A percentile compares a stretch with the other conserved stretches of the same genome.
These are phyloP conservation scores for Nannoperca australis DNA, from an alignment of 2,797 vertebrate genomes.

Conservation along the genomic window DNA sequence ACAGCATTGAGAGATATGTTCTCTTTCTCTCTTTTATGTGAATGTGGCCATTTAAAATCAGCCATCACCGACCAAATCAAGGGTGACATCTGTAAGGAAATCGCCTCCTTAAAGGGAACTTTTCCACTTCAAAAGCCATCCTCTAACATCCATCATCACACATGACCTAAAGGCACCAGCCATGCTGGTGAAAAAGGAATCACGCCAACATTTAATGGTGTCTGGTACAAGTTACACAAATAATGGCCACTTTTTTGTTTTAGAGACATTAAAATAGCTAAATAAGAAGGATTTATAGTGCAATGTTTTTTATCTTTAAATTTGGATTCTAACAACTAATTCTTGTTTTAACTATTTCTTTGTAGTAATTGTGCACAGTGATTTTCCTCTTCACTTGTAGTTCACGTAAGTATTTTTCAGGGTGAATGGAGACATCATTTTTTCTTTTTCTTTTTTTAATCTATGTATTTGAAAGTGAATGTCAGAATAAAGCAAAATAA, in stretches of 20 bases:
- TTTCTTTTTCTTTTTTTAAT: too few relatives aligned
- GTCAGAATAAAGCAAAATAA: background rate
- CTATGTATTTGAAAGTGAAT: background rate
- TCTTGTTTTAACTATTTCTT: background rate
- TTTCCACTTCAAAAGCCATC: constrained; percentile 63
- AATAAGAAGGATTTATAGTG: constrained; percentile 4
- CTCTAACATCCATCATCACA: constrained; percentile 42
- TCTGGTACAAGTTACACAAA: background rate
- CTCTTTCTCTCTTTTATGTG: constrained; percentile 9
- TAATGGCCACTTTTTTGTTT: background rate
- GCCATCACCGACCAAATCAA: constrained; percentile 44
- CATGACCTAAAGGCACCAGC: constrained; percentile 39
- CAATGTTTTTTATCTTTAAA: too few relatives aligned
- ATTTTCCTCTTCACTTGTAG: background rate
- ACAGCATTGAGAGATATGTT: constrained; percentile 6
- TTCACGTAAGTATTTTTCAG: background rate
- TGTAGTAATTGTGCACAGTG: background rate
- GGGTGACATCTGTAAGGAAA: constrained; percentile 36
- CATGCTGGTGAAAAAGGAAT: constrained; percentile 1
- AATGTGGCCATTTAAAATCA: constrained; percentile 49
- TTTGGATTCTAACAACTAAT: background rate
- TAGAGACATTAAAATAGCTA: constrained; percentile 9
- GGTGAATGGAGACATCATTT: background rate
- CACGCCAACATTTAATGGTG: background rate
- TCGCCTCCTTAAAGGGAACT: constrained; percentile 32